phyloP scores from a whole-genome alignment of 1,140 invertebrate genomes.

The Meteorus sp. region DNA sequence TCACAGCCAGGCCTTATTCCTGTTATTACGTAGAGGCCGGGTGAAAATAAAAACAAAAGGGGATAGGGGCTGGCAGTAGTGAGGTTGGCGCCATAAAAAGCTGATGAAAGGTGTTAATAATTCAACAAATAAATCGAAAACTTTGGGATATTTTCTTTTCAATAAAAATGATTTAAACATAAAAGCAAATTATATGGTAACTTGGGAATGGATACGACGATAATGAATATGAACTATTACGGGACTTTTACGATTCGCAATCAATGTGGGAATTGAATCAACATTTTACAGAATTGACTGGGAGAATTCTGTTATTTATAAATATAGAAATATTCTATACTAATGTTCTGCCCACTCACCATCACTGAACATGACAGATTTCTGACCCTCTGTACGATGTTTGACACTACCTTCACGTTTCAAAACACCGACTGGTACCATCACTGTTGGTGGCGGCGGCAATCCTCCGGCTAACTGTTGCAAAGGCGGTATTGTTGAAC shows the following conservation, averaged over 20 bases:
- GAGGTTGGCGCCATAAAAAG: constrained; percentile 21
- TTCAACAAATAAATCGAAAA: background rate
- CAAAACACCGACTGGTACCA: constrained; percentile 84
- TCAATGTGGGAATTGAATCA: too few relatives aligned
- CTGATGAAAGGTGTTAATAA: background rate
- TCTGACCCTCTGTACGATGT: constrained; percentile 64
- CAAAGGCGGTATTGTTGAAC: constrained; percentile 80
- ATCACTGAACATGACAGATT: constrained; percentile 90
- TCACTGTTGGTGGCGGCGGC: constrained; percentile 71
- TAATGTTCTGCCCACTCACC: constrained; percentile 55
- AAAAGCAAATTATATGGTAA: constrained; percentile 21
- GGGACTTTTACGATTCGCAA: too few relatives aligned
- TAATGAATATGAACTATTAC: background rate
- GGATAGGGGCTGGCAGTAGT: constrained; percentile 34
- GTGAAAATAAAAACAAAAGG: constrained; percentile 52
- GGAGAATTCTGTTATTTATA: background rate
- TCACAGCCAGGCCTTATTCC: constrained; percentile 85
- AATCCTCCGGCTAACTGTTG: constrained; percentile 68
- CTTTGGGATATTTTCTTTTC: background rate
- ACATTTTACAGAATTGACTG: background rate
- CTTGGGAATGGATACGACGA: background rate
- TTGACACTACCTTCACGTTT: constrained; percentile 69
- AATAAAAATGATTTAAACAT: constrained; percentile 1
- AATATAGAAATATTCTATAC: constrained; percentile 14
- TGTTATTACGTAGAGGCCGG: constrained; percentile 54